A percentile compares a stretch with the other conserved stretches of the same genome.
Conservation (phyloP, 2,888 invertebrate species). For the Euphydryas editha region DNA sequence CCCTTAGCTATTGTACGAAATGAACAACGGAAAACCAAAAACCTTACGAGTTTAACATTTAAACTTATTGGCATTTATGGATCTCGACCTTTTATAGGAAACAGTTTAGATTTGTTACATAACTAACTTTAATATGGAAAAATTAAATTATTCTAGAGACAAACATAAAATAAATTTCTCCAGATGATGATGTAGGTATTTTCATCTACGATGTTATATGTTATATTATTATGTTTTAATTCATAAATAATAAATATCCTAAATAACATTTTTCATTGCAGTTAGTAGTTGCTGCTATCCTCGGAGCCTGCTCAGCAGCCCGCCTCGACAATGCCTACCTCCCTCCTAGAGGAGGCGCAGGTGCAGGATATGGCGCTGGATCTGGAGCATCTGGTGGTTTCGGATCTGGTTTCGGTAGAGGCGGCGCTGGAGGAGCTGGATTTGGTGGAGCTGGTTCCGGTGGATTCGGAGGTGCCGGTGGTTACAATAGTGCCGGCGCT, state of each 20-base stretch:
- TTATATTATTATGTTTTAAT: too few species aligned
- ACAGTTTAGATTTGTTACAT: conserved; percentile 17
- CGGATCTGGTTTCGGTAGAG: conserved; percentile 44
- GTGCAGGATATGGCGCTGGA: conserved; percentile 68
- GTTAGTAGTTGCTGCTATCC: conserved; percentile 74
- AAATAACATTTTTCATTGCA: conserved; percentile 43
- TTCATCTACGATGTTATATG: too few species aligned
- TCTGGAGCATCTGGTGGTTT: conserved; percentile 46
- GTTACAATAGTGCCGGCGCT: conserved; percentile 46
- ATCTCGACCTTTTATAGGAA: conserved; percentile 28
- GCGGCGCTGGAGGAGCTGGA: conserved; percentile 45
- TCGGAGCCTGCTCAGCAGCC: conserved; percentile 75
- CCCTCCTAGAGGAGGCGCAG: conserved; percentile 74
- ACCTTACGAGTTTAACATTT: conserved; percentile 22
- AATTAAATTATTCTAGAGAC: background rate
- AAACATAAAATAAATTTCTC: too few species aligned
- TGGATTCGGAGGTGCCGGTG: conserved; percentile 44
- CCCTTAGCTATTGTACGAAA: conserved; percentile 25
- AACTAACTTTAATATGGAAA: background rate
- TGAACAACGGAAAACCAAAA: conserved; percentile 22
- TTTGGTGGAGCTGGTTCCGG: conserved; percentile 45
- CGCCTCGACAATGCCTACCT: conserved; percentile 79
- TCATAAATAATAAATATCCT: background rate
- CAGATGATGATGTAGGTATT: too few species aligned
- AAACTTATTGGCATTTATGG: conserved; percentile 32